Evolutionary conservation across 2,113 vertebrate genomes (phyloP), one percentile per base, ranked within the genome.

Genomic region (Zapus hudsonius): DNA sequence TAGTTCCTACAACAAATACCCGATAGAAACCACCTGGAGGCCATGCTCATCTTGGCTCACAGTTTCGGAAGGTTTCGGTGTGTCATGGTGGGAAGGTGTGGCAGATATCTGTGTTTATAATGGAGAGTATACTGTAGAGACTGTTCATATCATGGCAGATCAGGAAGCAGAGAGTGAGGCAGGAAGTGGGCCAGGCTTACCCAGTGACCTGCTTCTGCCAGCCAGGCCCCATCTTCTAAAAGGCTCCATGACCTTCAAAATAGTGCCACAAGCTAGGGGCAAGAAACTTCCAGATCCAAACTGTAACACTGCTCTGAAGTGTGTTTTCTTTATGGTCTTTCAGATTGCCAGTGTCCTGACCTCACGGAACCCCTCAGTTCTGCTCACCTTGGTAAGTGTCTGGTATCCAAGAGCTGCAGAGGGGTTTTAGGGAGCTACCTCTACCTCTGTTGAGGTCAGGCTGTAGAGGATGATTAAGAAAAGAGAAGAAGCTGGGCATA

Each of bases 331-430:
- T 73, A 84, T 95, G 55, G 96, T 92, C 64, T 97, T 97, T 90
- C 93, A 99, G 99, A 98, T 99, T 15, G 97, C 96, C 88, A 97
- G 83, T 78, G 96, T 99, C 38, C 97, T 99, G 95, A 92, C 97
- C 66, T 98, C 70, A 0, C 96, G 96, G 98, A 98, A 82, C 11
- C 98, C 98, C 63, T 97, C 98, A 7, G 96, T 98, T 38, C 98
- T 99, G 20, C 98, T 99, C 4, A 99, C 99, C 61, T 96, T 99
- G 98, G 99, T 99, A 98, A 96, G 98, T 98, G 33, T 12, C 69
- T 72, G 81, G 61, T 69, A 20, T 91, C 69, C 42, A 5, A 59
- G 92, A 59, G 72, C 16, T 4, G 9, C n/a, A 25, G 57, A 57
- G 36, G 52, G 70, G 55, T 10, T 75, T 69, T 42, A n/a, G 66